Percentiles rank a stretch among this genome's conserved stretches.
These are phyloP conservation scores for Dermolepida albohirtum DNA, from an alignment of 2,888 invertebrate species.

Conservation along the genomic window DNA sequence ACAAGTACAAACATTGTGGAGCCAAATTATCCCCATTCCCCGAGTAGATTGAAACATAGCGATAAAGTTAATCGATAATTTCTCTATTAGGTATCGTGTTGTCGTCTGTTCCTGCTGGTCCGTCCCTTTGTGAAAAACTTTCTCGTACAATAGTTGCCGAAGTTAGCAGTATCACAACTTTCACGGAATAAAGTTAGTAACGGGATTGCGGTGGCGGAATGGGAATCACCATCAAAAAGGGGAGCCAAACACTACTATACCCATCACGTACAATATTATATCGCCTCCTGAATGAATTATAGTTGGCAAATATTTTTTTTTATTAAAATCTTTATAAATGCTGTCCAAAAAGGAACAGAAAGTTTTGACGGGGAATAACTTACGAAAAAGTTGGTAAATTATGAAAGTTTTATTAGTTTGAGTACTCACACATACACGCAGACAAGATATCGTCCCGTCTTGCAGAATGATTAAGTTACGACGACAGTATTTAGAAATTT, in stretches of 20 bases:
- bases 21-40: constrained; percentile 10
- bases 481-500: too few relatives aligned
- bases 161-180: constrained; percentile 33
- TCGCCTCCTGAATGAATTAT: constrained; percentile 42
- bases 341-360: not conserved
- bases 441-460: too few relatives aligned
- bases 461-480: too few relatives aligned
- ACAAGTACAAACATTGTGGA: constrained; percentile 1
- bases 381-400: constrained; percentile 22
- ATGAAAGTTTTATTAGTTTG: constrained; percentile 28
- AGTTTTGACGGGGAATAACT: constrained; percentile 17
- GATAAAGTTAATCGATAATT: constrained; percentile 36
- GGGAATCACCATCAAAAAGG: not conserved
- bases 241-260: constrained; percentile 4
- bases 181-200: constrained; percentile 32
- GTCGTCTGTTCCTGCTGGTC: constrained; percentile 12
- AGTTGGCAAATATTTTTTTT: constrained; percentile 36
- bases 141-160: constrained; percentile 31
- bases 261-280: constrained; percentile 40
- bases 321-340: constrained; percentile 41
- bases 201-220: constrained; percentile 15
- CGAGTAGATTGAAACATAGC: constrained; percentile 19
- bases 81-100: constrained; percentile 37
- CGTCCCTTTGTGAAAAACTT: constrained; percentile 30
- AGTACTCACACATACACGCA: too few relatives aligned